Evolutionary conservation across 2,797 vertebrate species (phyloP).

Genomic region (Meriones psammophilus): DNA sequence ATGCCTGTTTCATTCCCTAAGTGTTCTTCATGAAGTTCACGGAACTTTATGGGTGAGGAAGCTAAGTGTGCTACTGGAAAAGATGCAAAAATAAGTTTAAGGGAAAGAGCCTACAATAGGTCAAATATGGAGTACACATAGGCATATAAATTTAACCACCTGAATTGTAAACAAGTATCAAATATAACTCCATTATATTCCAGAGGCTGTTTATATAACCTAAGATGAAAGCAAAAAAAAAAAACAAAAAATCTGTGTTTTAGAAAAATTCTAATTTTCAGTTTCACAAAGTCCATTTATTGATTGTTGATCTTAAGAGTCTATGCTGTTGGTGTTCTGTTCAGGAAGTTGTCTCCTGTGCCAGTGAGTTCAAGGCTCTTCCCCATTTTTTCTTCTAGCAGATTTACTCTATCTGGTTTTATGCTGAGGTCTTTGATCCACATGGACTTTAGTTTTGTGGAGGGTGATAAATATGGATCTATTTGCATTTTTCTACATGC

Average conservation of each 20-base stretch:
- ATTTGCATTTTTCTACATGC: too few species aligned
- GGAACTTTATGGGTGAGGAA: not conserved
- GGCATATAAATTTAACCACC: not conserved
- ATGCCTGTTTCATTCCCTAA: not conserved
- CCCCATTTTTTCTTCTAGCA: too few species aligned
- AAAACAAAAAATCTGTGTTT: not conserved
- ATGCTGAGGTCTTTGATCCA: too few species aligned
- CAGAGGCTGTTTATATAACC: not conserved
- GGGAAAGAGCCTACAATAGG: not conserved
- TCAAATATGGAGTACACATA: not conserved
- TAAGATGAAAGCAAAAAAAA: not conserved
- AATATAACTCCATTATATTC: not conserved
- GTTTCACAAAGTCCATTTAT: too few species aligned
- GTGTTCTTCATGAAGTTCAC: not conserved
- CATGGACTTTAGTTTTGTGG: too few species aligned
- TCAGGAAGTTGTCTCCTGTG: too few species aligned
- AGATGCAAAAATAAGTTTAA: not conserved
- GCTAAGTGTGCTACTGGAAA: not conserved
- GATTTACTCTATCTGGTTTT: too few species aligned
- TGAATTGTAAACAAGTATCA: slow-evolving; percentile 31
- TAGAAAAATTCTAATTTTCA: too few species aligned
- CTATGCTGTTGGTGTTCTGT: too few species aligned
- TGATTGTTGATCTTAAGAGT: too few species aligned
- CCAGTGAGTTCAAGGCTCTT: too few species aligned
- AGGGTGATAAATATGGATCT: too few species aligned